Base-by-base conservation (phyloP, 2,888 invertebrate species). In the Calliopum simillimum region DNA sequence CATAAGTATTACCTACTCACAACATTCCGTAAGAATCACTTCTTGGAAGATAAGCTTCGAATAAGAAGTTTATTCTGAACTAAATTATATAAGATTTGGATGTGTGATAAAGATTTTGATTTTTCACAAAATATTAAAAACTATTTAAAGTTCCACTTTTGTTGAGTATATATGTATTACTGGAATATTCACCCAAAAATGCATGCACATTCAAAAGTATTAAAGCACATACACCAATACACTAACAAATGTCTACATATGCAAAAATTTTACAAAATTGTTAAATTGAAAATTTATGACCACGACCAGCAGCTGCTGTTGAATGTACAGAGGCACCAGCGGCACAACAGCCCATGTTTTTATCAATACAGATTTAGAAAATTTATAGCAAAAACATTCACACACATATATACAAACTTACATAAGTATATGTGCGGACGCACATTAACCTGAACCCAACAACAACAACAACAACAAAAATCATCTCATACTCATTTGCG, bases 361-460 rank as follows among this genome's bases (percentile, higher is more conserved):
- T 56, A 66, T 56, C 66, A 58, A 67, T 67, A 67, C 25, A 46
- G 66, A 67, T 67, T 58, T 67, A 67, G 58, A 67, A 58, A 58
- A 67, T 67, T 67, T 59, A 49, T 49, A 51, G 33, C 33, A 33
- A 33, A 33, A n/a, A 44, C 63, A 6, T 21, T 14, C 21, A 16
- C 23, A 21, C 65, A 21, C 43, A 23, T 8, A 23, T 51, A 23
- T 11, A 53, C 56, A 46, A 55, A 51, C 63, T 43, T 13, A 47
- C 49, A 56, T 25, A 33, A 33, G 33, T n/a, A n/a, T n/a, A n/a
- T n/a, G n/a, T n/a, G n/a, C n/a, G n/a, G n/a, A n/a, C 63, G 33
- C 63, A 33, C 51, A 64, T 2, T 21, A 12, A 64, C 51, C 44
- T 11, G 55, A 23, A 56, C 23, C 1, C 75, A 74, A 72, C 56